phyloP scores from a whole-genome alignment of 2,113 vertebrate genomes.

The Clinocottus analis region DNA sequence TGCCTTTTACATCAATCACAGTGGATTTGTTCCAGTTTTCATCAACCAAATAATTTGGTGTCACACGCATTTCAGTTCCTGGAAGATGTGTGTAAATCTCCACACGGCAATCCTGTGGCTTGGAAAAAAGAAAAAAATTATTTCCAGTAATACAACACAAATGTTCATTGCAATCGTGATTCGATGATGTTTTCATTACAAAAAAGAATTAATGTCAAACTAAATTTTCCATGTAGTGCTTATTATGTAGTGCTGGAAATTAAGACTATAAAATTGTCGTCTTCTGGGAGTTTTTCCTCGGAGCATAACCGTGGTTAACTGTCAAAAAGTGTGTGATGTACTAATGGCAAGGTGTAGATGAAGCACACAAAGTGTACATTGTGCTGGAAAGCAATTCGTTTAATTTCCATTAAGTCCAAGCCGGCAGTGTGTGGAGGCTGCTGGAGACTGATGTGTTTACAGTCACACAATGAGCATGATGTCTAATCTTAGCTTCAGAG shows the following conservation, averaged over 20 bases:
- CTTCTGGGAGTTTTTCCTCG: background rate
- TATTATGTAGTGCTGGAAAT: background rate
- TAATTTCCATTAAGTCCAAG: background rate
- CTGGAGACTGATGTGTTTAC: background rate
- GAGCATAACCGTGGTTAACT: background rate
- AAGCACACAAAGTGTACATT: background rate
- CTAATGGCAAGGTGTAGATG: background rate
- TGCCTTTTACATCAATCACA: constrained; percentile 36
- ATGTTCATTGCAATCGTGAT: background rate
- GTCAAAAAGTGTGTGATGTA: background rate
- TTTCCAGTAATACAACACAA: constrained; percentile 1
- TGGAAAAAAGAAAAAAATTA: constrained; percentile 1
- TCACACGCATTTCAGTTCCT: constrained; percentile 31
- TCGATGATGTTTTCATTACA: constrained; percentile 13
- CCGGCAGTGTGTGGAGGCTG: background rate
- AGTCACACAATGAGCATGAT: background rate
- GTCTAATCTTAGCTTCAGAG: background rate
- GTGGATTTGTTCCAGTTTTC: constrained; percentile 53
- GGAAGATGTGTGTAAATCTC: constrained; percentile 16
- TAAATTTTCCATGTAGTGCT: background rate
- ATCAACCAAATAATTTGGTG: constrained; percentile 39
- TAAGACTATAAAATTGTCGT: background rate
- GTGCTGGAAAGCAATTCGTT: background rate
- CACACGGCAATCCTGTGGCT: background rate
- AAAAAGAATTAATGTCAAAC: constrained; percentile 8